Evolutionary conservation across 1,140 invertebrate species (phyloP), one percentile per base, ranked within the genome.

Genomic region (Saxidomus purpurata): DNA sequence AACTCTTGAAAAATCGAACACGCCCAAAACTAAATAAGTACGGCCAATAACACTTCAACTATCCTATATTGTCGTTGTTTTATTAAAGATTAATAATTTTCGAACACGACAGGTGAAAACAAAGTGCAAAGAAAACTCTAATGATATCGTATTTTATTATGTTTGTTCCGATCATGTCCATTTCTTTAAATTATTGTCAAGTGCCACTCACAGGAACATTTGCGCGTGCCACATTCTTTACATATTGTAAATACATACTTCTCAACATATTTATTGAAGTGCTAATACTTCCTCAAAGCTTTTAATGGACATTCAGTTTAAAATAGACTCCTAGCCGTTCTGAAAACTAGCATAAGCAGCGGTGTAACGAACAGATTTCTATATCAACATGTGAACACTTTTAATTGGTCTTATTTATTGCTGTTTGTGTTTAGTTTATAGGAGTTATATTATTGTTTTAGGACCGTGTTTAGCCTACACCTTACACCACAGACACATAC

Each of bases 41-140:
- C 1, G 61, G 19, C 67, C 34, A 71, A 84, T 84, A 84, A 84
- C 40, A 40, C 59, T 49, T 67, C 61, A 84, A 84, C 31, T 84
- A 31, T 22, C 38, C 47, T 34, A 69, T 67, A 31, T 71, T 31
- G 25, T 36, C 13, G 38, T 6, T 49, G 82, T 84, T 84, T 84
- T 47, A 84, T 84, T 84, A 84, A 47, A 36, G 17, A 84, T 84
- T 84, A 84, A 84, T 67, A 69, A 63, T 84, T 84, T 82, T 52
- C 43, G 61, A 25, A 67, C 59, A 31, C 81, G 81, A 84, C 81
- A 84, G 81, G 81, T 84, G 63, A 77, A 77, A 77, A 77, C 25
- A 49, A 19, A n/a, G 74, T 31, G 25, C 31, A 49, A 77, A 77
- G 74, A 52, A 43, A 76, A 40, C 4, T 25, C 31, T 28, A 52